phyloP scores from a whole-genome alignment of 2,888 invertebrate species.

The Andrena haemorrhoa region DNA sequence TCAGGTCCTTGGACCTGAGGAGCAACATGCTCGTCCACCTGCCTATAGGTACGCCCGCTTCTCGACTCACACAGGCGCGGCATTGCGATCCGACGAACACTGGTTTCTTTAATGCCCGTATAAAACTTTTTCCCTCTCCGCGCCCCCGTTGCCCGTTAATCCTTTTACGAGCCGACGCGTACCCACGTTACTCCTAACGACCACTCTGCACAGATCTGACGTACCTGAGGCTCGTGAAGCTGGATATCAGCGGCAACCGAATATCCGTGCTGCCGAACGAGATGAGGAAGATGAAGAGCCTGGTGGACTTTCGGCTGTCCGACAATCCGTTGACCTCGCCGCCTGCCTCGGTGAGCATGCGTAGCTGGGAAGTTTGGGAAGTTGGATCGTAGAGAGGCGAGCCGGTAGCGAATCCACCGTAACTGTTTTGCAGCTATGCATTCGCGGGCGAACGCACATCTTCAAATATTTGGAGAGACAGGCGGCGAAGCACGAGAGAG shows the following conservation, averaged over 20 bases:
- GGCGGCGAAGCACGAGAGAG: slow-evolving; percentile 90
- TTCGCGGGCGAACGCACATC: slow-evolving; percentile 96
- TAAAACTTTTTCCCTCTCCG: too few species aligned
- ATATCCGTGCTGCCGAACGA: slow-evolving; percentile 95
- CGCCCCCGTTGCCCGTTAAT: neutral
- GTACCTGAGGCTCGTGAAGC: slow-evolving; percentile 92
- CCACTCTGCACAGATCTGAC: slow-evolving; percentile 90
- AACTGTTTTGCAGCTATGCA: slow-evolving; percentile 89
- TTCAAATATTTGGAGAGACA: slow-evolving; percentile 97
- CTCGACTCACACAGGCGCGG: neutral
- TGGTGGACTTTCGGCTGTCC: slow-evolving; percentile 93
- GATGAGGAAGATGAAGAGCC: slow-evolving; percentile 93
- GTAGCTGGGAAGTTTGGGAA: too few species aligned
- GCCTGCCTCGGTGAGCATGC: slow-evolving; percentile 93
- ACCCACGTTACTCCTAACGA: neutral
- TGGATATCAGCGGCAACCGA: slow-evolving; percentile 96
- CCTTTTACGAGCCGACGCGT: neutral
- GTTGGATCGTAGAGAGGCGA: too few species aligned
- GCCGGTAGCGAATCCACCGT: too few species aligned
- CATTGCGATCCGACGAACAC: neutral
- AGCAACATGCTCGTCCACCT: slow-evolving; percentile 95
- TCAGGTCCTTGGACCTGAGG: slow-evolving; percentile 93
- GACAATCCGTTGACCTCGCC: slow-evolving; percentile 97
- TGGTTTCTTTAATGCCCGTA: neutral
- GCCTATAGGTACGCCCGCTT: slow-evolving; percentile 89